Base-by-base conservation (phyloP, 2,797 vertebrate genomes). In the Petrocephalus sullivani region DNA sequence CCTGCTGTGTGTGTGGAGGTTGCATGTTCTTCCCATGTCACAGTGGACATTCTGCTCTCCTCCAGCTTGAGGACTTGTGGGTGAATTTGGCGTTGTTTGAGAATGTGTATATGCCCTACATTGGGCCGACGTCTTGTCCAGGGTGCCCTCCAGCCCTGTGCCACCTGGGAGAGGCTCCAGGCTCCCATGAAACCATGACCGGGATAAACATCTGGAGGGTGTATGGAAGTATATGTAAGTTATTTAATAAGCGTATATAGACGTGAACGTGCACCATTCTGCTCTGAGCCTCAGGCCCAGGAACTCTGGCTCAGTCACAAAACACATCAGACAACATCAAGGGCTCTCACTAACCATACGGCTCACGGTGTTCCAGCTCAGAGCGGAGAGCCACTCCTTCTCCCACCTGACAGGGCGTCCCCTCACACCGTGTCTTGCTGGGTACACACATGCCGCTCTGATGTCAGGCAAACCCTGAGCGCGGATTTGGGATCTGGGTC, bases 401-500 rank as follows among this genome's bases (percentile, higher is more conserved):
- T 54, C n/a, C 41, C 67, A 33, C 84, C 57, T 87, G 9, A 37
- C 56, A 67, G 87, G 85, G 87, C 58, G 87, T 10, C 84, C 88
- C 67, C 85, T 71, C 37, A 28, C 19, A 85, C 88, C 85, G 87
- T 57, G 7, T 86, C 0, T 78, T 88, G 78, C 81, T 78, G 23
- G 60, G 46, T n/a, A 89, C 67, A 87, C 58, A 1, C 91, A 90
- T 90, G 33, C 61, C 46, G 41, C 21, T 33, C 85, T 19, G 64
- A 90, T 41, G 28, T 91, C 92, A 90, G 81, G 41, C 57, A 9
- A 57, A 51, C 89, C 89, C 87, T 89, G 90, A 60, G 51, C n/a
- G 67, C 86, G 2, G 46, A 2, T 91, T 91, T 90, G 88, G 89
- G 71, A 21, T 90, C 91, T 90, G 91, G 82, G 3, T 89, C 86